phyloP scores from a whole-genome alignment of 2,797 vertebrate species.

The Mormyrops attenuatus region DNA sequence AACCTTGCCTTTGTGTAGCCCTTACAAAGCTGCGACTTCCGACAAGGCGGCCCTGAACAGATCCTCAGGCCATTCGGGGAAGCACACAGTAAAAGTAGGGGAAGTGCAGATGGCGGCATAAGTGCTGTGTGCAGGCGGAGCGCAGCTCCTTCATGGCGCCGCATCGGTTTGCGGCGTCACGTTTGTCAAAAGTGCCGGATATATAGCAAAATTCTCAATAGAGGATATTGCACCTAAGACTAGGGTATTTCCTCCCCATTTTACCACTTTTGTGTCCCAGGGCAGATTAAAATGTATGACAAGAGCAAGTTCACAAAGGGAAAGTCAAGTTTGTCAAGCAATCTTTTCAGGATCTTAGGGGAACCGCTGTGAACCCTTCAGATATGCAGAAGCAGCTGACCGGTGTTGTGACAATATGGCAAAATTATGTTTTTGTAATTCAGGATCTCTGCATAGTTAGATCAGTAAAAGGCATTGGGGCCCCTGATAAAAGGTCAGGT shows the following conservation, averaged over 20 bases:
- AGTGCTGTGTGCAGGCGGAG: not conserved
- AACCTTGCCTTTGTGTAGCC: conserved; percentile 51
- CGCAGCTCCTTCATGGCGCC: not conserved
- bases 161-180: not conserved
- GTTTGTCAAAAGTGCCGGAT: not conserved
- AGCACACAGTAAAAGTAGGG: not conserved
- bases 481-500: not conserved
- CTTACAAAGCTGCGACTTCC: conserved; percentile 55
- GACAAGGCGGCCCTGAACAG: not conserved
- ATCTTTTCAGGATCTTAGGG: not conserved
- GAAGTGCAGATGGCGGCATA: not conserved
- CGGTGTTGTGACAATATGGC: not conserved
- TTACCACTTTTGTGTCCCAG: not conserved
- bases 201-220: not conserved
- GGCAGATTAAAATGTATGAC: not conserved
- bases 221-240: not conserved
- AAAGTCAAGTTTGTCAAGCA: not conserved
- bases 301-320: not conserved
- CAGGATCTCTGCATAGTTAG: not conserved
- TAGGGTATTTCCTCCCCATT: not conserved
- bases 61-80: not conserved
- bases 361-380: not conserved
- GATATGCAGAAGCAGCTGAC: not conserved
- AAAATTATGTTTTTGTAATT: not conserved
- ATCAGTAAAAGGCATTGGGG: not conserved